Conservation (phyloP, 2,797 vertebrate species). For the Pseudocheirus occidentalis region DNA sequence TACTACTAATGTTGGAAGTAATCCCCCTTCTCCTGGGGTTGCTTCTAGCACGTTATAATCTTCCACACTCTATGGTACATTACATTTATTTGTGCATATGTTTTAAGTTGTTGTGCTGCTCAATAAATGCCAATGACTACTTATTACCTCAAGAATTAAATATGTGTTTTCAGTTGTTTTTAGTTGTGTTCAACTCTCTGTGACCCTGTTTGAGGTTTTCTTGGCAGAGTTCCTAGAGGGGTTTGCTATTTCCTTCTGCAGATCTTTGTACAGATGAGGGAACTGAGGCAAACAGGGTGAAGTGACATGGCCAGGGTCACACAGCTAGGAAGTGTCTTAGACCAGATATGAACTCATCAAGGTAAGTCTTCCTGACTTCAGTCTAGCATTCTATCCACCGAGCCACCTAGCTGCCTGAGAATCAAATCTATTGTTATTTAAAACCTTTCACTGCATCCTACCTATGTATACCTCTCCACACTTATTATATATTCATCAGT, state of each 20-base stretch:
- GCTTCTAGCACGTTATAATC: not conserved
- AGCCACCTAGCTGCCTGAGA: not conserved
- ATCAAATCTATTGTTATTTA: too few species aligned
- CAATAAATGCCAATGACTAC: not conserved
- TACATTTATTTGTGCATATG: not conserved
- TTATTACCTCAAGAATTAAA: not conserved
- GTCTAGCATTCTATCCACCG: not conserved
- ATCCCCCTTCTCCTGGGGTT: not conserved
- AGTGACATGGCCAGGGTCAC: not conserved
- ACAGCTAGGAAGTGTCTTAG: not conserved
- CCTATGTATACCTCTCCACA: not conserved
- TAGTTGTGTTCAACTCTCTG: not conserved
- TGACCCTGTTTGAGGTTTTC: not conserved
- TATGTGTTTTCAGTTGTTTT: not conserved
- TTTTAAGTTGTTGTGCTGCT: not conserved
- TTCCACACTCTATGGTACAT: not conserved
- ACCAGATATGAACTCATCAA: not conserved
- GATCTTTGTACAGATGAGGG: not conserved
- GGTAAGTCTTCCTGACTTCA: not conserved
- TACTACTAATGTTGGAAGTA: not conserved
- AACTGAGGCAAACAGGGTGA: not conserved
- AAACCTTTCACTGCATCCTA: not conserved
- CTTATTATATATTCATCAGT: not conserved
- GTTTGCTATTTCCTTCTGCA: not conserved
- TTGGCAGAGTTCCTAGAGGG: not conserved